Percentiles rank a stretch among this genome's conserved stretches.
These are phyloP conservation scores for Sebastolobus altivelis DNA, from an alignment of 2,797 vertebrate genomes.

Conservation along the genomic window DNA sequence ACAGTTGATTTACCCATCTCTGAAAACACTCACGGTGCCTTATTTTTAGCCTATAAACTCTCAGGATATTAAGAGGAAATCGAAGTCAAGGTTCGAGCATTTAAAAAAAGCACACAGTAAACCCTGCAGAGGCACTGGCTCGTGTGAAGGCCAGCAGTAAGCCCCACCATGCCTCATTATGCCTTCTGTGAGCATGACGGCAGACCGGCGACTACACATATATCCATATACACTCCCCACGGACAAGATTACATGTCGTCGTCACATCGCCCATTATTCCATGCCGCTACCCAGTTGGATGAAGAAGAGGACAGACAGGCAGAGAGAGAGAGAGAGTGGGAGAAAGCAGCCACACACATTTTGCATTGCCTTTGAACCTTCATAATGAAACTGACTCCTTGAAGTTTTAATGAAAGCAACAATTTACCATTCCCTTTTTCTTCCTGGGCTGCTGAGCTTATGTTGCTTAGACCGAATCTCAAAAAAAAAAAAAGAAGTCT, in stretches of 20 bases:
- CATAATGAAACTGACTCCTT: conserved; percentile 82
- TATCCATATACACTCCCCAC: conserved; percentile 34
- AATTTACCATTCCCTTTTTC: conserved; percentile 79
- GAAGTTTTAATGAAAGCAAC: conserved; percentile 86
- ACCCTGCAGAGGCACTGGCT: conserved; percentile 20
- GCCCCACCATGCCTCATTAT: conserved; percentile 54
- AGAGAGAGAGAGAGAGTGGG: conserved; percentile 12
- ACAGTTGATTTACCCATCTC: conserved; percentile 4
- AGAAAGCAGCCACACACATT: conserved; percentile 53
- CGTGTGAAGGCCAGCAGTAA: conserved; percentile 50
- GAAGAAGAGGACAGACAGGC: conserved; percentile 21
- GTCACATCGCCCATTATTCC: conserved; percentile 60
- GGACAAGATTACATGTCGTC: conserved; percentile 56
- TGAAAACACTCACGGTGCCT: background rate
- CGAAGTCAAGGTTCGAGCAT: conserved; percentile 6
- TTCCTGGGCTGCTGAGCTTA: conserved; percentile 64
- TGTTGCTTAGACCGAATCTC: conserved; percentile 57
- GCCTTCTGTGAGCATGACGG: conserved; percentile 34
- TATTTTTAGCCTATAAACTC: conserved; percentile 26
- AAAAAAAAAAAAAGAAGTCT: conserved; percentile 58
- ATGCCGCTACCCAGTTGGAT: conserved; percentile 19
- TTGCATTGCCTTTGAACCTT: conserved; percentile 79
- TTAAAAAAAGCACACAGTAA: conserved; percentile 23
- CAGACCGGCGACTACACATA: conserved; percentile 19
- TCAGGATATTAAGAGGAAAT: conserved; percentile 21